Conservation (phyloP, 2,888 invertebrate species). For the Fissipunctia ypsillon region DNA sequence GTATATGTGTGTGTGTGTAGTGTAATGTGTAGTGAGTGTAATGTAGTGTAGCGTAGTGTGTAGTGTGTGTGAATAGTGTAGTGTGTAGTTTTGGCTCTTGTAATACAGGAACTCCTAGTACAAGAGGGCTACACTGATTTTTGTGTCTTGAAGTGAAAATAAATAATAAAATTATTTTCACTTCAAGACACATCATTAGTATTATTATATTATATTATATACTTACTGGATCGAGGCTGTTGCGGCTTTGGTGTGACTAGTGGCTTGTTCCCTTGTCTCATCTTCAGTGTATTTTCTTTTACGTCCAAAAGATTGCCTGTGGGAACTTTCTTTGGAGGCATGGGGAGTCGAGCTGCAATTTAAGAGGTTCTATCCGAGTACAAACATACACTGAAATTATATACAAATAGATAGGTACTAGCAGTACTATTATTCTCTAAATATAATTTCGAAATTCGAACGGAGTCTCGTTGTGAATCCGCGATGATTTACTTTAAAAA, state of each 20-base stretch:
- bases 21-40: too few species aligned
- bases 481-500: neutral
- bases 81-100: too few species aligned
- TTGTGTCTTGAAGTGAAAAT: too few species aligned
- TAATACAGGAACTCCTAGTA: too few species aligned
- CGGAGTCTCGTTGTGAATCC: neutral
- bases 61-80: too few species aligned
- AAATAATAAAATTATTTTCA: too few species aligned
- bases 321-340: conserved; percentile 40
- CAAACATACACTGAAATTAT: neutral
- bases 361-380: neutral
- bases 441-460: conserved; percentile 1
- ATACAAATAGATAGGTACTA: neutral
- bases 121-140: too few species aligned
- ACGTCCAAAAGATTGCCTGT: conserved; percentile 17
- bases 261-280: conserved; percentile 18
- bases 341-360: conserved; percentile 23
- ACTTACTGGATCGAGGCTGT: conserved; percentile 17
- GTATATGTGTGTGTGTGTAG: too few species aligned
- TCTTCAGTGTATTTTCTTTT: conserved; percentile 19
- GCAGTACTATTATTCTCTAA: neutral
- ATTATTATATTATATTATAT: too few species aligned
- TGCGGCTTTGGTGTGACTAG: conserved; percentile 32
- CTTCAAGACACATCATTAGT: too few species aligned
- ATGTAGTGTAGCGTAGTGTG: too few species aligned